phyloP scores from a whole-genome alignment of 2,888 invertebrate genomes.

The Tetranychus piercei region DNA sequence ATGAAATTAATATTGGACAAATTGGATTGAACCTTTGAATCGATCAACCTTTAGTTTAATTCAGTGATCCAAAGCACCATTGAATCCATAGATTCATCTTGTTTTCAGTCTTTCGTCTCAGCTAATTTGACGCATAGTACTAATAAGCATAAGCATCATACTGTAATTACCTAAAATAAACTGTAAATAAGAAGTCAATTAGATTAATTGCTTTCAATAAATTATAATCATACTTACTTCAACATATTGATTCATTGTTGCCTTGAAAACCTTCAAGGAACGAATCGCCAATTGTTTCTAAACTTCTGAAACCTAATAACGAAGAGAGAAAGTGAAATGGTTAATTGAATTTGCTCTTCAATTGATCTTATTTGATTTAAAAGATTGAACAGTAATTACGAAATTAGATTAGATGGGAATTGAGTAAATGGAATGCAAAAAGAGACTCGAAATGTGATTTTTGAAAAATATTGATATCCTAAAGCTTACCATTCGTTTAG shows the following conservation, averaged over 20 bases:
- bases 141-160: not conserved
- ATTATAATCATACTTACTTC: not conserved
- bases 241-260: not conserved
- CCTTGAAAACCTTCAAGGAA: not conserved
- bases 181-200: not conserved
- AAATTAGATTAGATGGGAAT: not conserved
- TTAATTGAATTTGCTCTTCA: too few relatives aligned
- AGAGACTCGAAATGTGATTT: too few relatives aligned
- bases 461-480: too few relatives aligned
- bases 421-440: too few relatives aligned
- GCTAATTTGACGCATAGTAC: not conserved
- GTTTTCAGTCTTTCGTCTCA: not conserved
- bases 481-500: not conserved
- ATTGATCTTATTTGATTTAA: not conserved
- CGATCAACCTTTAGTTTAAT: too few relatives aligned
- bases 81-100: too few relatives aligned
- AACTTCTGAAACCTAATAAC: not conserved
- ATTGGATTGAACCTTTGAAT: too few relatives aligned
- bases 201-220: not conserved
- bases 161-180: not conserved
- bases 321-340: not conserved
- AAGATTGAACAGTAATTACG: not conserved
- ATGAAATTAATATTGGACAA: too few relatives aligned
- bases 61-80: too few relatives aligned
- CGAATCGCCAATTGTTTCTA: not conserved